These are phyloP conservation scores for Mormyrus proboscirostris DNA, from an alignment of 2,797 vertebrate genomes.

Conservation along the genomic window DNA sequence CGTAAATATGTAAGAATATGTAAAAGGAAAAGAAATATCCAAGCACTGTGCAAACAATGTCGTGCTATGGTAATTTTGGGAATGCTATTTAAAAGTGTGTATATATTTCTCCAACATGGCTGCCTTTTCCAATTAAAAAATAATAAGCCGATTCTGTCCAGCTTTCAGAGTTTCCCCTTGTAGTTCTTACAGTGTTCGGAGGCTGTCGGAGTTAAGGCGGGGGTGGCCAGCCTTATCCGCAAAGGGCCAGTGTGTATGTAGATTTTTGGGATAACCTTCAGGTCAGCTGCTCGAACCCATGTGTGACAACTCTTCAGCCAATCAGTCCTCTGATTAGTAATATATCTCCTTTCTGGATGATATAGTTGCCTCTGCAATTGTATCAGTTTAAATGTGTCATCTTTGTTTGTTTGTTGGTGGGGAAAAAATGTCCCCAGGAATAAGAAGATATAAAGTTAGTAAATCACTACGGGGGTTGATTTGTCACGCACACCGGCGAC, in stretches of 20 bases:
- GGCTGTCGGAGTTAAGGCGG: background rate
- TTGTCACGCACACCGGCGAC: background rate
- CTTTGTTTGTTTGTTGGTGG: background rate
- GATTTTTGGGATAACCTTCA: background rate
- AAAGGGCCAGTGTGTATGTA: background rate
- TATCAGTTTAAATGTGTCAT: background rate
- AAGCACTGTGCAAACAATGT: background rate
- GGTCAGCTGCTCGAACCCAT: background rate
- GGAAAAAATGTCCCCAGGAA: background rate
- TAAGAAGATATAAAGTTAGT: background rate
- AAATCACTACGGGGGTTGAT: background rate
- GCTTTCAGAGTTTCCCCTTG: background rate
- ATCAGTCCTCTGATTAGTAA: background rate
- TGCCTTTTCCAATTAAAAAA: background rate
- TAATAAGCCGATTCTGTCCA: background rate
- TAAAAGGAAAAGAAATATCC: background rate
- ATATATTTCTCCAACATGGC: background rate
- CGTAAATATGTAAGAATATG: background rate
- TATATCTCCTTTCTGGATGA: background rate
- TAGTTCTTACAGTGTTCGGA: background rate
- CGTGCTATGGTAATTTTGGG: background rate
- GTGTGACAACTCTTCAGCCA: background rate
- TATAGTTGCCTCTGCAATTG: background rate
- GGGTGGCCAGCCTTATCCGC: background rate
- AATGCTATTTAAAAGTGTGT: background rate